Conservation (phyloP, 1,140 invertebrate genomes). For the Conus betulinus region DNA sequence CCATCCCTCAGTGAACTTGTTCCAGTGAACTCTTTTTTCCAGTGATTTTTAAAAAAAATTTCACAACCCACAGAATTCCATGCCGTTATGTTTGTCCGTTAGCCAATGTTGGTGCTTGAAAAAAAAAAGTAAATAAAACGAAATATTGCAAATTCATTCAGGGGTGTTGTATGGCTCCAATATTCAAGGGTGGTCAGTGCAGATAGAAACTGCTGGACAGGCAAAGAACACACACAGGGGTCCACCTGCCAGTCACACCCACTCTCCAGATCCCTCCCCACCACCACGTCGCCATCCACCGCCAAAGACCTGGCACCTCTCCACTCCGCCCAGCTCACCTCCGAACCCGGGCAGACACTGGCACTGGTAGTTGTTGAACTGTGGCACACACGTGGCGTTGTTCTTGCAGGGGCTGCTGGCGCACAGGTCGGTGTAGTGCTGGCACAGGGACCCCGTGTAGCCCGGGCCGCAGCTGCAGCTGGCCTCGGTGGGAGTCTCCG, state of each 20-base stretch:
- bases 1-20: too few relatives aligned
- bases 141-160: too few relatives aligned
- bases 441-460: constrained; percentile 65
- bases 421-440: constrained; percentile 61
- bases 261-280: background rate
- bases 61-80: too few relatives aligned
- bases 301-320: background rate
- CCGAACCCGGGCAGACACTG: constrained; percentile 92
- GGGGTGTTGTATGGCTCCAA: too few relatives aligned
- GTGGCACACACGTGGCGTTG: constrained; percentile 92
- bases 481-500: constrained; percentile 30
- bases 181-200: too few relatives aligned
- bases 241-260: background rate
- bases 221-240: background rate
- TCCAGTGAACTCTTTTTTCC: too few relatives aligned
- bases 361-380: constrained; percentile 93
- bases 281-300: too few relatives aligned
- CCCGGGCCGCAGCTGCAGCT: constrained; percentile 66
- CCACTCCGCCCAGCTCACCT: constrained; percentile 76
- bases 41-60: too few relatives aligned
- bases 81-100: too few relatives aligned
- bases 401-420: constrained; percentile 84
- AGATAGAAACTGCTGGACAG: too few relatives aligned
- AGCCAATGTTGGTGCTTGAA: too few relatives aligned
- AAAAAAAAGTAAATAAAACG: too few relatives aligned